These are phyloP conservation scores for Actinemys pallida DNA, from an alignment of 2,113 vertebrate species.

Conservation along the genomic window DNA sequence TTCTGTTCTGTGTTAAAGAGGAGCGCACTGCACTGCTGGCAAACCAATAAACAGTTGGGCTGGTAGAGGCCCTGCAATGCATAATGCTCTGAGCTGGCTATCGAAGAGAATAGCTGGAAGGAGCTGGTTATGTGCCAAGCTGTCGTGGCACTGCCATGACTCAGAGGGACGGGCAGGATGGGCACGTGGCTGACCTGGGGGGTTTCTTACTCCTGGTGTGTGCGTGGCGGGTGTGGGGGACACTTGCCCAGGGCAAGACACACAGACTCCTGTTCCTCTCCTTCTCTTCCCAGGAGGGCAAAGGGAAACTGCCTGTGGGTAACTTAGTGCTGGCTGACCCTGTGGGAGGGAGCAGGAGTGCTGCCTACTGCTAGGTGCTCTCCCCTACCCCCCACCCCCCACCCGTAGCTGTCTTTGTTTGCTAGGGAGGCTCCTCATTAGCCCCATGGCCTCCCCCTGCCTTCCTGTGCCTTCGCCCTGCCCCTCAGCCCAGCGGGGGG, in stretches of 20 bases:
- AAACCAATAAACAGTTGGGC: not conserved
- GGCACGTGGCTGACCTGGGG: not conserved
- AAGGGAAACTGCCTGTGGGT: not conserved
- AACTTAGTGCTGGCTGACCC: not conserved
- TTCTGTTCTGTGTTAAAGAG: not conserved
- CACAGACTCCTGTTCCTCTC: not conserved
- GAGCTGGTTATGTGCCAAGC: not conserved
- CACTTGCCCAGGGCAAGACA: not conserved
- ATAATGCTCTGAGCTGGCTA: not conserved
- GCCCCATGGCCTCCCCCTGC: not conserved
- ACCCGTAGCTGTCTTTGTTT: not conserved
- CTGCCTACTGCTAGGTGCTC: too few species aligned
- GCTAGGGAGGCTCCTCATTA: not conserved
- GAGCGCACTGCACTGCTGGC: not conserved
- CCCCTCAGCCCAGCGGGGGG: not conserved
- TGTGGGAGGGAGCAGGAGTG: not conserved
- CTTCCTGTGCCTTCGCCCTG: not conserved
- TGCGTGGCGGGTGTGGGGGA: too few species aligned
- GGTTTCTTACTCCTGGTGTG: not conserved
- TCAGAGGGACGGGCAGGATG: not conserved
- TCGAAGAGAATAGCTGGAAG: not conserved
- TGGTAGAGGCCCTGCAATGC: accelerated
- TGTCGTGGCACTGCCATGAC: not conserved
- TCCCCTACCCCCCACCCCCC: too few species aligned
- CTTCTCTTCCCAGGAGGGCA: not conserved